Conservation (phyloP, 2,888 invertebrate genomes). For the Maniola hyperantus region DNA sequence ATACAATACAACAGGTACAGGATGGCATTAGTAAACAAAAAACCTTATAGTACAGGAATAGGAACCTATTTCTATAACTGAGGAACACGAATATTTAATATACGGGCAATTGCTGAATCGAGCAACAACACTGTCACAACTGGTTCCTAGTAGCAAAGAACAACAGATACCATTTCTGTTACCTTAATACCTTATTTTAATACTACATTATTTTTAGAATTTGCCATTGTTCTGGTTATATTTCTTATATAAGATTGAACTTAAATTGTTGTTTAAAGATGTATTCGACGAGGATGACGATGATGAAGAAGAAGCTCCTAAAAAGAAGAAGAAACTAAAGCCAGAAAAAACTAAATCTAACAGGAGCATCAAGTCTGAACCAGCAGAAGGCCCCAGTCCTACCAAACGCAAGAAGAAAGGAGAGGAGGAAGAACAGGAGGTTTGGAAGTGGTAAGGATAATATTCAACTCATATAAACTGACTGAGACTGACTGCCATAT, state of each 20-base stretch:
- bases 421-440: constrained; percentile 90
- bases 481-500: no score
- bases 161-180: no score
- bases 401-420: constrained; percentile 90
- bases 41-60: no score
- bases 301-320: constrained; percentile 80
- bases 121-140: no score
- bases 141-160: no score
- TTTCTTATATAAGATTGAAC: not conserved
- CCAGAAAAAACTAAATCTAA: constrained; percentile 69
- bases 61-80: no score
- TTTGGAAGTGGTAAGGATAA: constrained; percentile 92
- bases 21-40: no score
- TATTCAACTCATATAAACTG: not conserved
- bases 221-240: not conserved
- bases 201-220: no score
- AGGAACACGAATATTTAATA: no score
- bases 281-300: constrained; percentile 84
- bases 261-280: constrained; percentile 15
- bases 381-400: constrained; percentile 71
- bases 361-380: constrained; percentile 60
- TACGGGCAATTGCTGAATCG: no score
- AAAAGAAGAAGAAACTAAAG: constrained; percentile 71
- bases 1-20: no score
- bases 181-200: no score